phyloP scores from a whole-genome alignment of 2,113 vertebrate genomes.

The Raja brachyura region DNA sequence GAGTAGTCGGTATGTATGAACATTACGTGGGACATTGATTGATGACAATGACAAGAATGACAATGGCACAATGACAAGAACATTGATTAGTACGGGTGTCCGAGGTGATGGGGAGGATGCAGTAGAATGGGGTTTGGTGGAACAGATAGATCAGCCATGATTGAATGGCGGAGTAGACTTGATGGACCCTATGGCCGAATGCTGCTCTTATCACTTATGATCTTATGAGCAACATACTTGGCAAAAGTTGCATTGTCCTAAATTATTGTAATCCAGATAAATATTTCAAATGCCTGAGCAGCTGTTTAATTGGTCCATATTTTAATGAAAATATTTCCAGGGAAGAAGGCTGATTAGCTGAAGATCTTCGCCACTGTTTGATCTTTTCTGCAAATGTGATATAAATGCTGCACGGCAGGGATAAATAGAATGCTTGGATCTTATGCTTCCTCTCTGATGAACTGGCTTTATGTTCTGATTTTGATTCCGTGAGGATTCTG shows the following conservation, averaged over 20 bases:
- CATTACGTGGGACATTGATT: no score
- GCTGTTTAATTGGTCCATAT: not conserved
- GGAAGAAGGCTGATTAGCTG: not conserved
- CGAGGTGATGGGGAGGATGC: no score
- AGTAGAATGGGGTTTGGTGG: no score
- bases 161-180: no score
- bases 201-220: no score
- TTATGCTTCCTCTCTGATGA: not conserved
- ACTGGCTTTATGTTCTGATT: not conserved
- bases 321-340: not conserved
- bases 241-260: not conserved
- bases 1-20: slow-evolving; percentile 78
- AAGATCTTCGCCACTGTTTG: not conserved
- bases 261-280: not conserved
- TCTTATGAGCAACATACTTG: no score
- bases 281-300: not conserved
- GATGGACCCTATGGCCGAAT: no score
- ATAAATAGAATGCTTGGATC: not conserved
- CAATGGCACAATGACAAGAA: no score
- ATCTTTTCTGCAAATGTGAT: not conserved
- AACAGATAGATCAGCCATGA: no score
- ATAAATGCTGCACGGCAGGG: not conserved
- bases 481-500: not conserved
- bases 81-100: no score
- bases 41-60: no score